A percentile compares a stretch with the other conserved stretches of the same genome.
These are phyloP conservation scores for Rousettus madagascariensis DNA, from an alignment of 2,797 vertebrate genomes.

Conservation along the genomic window DNA sequence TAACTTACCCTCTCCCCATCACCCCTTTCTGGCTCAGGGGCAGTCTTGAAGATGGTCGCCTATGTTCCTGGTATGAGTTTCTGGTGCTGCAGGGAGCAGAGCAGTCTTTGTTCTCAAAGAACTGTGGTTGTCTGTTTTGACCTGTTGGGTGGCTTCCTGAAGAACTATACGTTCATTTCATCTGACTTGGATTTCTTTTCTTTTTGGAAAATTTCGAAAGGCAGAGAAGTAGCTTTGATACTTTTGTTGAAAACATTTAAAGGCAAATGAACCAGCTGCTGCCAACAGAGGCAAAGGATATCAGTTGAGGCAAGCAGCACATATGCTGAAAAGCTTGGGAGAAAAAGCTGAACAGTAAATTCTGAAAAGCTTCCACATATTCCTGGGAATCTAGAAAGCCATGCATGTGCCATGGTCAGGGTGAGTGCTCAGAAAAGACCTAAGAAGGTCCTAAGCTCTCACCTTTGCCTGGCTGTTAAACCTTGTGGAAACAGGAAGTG, in stretches of 20 bases:
- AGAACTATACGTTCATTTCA: not conserved
- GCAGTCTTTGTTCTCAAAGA: not conserved
- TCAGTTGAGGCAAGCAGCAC: not conserved
- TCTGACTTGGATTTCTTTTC: not conserved
- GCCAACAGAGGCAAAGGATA: not conserved
- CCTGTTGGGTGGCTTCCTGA: not conserved
- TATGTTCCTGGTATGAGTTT: not conserved
- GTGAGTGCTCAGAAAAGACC: not conserved
- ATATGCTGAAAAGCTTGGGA: not conserved
- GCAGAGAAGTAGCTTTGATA: not conserved
- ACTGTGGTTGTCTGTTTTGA: not conserved
- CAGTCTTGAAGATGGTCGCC: not conserved
- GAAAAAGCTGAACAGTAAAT: not conserved
- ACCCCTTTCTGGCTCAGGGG: not conserved
- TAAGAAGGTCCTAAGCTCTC: not conserved
- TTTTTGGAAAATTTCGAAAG: not conserved
- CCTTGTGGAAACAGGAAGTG: not conserved
- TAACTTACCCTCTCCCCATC: not conserved
- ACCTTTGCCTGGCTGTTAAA: not conserved
- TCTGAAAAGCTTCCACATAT: slow-evolving; percentile 28
- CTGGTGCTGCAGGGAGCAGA: not conserved
- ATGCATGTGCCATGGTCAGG: not conserved
- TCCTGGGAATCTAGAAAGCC: not conserved
- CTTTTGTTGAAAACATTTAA: slow-evolving; percentile 9
- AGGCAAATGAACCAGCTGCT: not conserved